Evolutionary conservation across 2,113 vertebrate species (phyloP).

Genomic region (Eclectus roratus): DNA sequence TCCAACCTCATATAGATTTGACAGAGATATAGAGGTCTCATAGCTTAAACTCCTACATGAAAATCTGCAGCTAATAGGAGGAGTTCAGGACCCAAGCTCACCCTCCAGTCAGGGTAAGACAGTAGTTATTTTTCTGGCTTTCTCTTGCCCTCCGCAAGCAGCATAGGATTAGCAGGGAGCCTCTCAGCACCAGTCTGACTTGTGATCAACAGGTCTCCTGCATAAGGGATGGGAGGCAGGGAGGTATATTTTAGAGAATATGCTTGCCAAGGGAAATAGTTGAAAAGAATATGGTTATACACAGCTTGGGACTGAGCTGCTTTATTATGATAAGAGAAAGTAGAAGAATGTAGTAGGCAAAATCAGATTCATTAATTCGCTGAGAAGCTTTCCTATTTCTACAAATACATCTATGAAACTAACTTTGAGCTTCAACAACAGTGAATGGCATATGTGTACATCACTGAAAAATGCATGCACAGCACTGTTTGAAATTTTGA

Average conservation of each 20-base stretch:
- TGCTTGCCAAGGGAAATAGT: not conserved
- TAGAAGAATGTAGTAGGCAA: not conserved
- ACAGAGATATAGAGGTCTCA: not conserved
- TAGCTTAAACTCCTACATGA: not conserved
- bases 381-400: not conserved
- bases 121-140: not conserved
- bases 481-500: not conserved
- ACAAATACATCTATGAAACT: not conserved
- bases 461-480: not conserved
- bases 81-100: rapidly evolving
- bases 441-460: rapidly evolving
- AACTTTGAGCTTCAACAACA: not conserved
- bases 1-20: not conserved
- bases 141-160: not conserved
- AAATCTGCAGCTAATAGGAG: not conserved
- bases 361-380: not conserved
- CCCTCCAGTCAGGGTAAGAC: not conserved
- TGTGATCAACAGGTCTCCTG: not conserved
- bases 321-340: no score
- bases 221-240: not conserved
- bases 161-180: not conserved
- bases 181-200: not conserved
- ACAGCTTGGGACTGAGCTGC: not conserved
- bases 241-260: not conserved
- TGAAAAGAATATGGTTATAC: not conserved